Conservation (phyloP, 2,888 invertebrate genomes). For the Cyrtodaria siliqua region DNA sequence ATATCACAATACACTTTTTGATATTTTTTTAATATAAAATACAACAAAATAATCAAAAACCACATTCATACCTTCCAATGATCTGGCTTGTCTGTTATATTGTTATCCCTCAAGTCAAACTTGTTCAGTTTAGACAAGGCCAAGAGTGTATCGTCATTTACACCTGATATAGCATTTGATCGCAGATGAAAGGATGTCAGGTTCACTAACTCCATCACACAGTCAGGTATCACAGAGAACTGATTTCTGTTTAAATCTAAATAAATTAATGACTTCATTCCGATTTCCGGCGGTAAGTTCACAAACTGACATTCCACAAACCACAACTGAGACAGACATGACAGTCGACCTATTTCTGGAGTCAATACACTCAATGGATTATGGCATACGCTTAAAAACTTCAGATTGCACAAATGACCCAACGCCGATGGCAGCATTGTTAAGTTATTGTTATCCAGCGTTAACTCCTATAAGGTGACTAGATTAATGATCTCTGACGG, state of each 20-base stretch:
- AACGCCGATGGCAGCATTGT: constrained; percentile 82
- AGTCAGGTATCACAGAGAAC: constrained; percentile 76
- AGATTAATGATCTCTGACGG: constrained; percentile 80
- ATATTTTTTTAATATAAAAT: no score
- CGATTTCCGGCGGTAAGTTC: constrained; percentile 77
- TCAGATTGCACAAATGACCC: constrained; percentile 71
- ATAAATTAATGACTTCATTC: constrained; percentile 75
- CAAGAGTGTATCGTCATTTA: constrained; percentile 80
- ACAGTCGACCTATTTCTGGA: constrained; percentile 78
- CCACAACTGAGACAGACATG: constrained; percentile 80
- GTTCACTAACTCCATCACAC: constrained; percentile 70
- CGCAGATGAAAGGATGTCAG: constrained; percentile 76
- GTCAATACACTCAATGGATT: constrained; percentile 80
- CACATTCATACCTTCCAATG: constrained; percentile 84
- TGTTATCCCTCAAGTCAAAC: constrained; percentile 83
- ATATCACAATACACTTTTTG: no score
- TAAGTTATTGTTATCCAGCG: constrained; percentile 83
- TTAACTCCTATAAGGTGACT: constrained; percentile 76
- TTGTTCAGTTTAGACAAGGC: constrained; percentile 78
- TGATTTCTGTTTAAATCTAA: constrained; percentile 80
- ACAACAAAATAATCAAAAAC: no score
- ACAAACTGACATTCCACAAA: constrained; percentile 78
- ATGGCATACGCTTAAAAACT: constrained; percentile 68
- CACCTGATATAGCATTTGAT: constrained; percentile 71
- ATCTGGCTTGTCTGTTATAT: constrained; percentile 74